phyloP scores from a whole-genome alignment of 2,113 vertebrate species.

The Barnardius zonarius region DNA sequence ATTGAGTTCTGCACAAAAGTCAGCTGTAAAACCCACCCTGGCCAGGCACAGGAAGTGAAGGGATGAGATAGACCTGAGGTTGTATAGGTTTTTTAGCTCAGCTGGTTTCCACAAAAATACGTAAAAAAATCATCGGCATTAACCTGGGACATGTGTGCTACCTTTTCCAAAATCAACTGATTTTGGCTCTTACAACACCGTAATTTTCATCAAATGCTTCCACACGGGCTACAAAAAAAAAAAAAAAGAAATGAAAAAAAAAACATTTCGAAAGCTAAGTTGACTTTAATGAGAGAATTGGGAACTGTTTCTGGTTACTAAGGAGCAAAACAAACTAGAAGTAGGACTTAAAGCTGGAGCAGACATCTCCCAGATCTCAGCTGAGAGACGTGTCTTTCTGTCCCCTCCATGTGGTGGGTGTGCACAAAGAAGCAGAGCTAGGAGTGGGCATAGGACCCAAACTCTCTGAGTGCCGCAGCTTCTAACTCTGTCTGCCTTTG shows the following conservation, averaged over 20 bases:
- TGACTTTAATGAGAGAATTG: background rate
- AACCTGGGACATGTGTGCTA: background rate
- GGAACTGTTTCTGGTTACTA: background rate
- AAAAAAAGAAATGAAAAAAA: too few species aligned
- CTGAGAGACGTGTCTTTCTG: background rate
- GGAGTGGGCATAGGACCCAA: background rate
- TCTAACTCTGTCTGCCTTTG: background rate
- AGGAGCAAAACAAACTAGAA: background rate
- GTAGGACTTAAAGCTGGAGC: background rate
- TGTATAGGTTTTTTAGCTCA: background rate
- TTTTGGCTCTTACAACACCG: background rate
- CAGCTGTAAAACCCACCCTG: background rate
- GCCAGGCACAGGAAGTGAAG: background rate
- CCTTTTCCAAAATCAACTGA: background rate
- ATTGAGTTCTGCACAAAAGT: background rate
- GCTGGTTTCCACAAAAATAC: background rate
- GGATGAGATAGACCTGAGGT: background rate
- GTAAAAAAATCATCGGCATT: background rate
- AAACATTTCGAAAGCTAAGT: background rate
- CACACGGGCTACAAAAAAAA: background rate
- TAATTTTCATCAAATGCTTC: background rate
- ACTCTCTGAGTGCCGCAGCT: background rate
- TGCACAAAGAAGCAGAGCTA: background rate
- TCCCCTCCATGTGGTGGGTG: rapidly evolving
- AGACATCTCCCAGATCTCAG: background rate